A percentile compares a stretch with the other conserved stretches of the same genome.
Conservation (phyloP, 2,113 vertebrate genomes). For the Camelus bactrianus region DNA sequence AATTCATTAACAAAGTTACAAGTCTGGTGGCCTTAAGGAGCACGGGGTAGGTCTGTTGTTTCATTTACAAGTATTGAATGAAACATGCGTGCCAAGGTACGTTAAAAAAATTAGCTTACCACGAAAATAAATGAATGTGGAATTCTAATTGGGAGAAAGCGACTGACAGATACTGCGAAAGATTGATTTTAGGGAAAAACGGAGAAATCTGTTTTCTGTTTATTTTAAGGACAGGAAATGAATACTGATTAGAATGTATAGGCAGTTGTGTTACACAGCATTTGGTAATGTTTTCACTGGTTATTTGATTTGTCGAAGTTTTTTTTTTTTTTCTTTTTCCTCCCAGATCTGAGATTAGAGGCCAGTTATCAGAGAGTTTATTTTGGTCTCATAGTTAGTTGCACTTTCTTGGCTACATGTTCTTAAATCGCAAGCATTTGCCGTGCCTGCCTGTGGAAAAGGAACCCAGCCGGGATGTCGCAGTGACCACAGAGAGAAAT, state of each 20-base stretch:
- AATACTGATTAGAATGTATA: slow-evolving; percentile 88
- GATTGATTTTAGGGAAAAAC: slow-evolving; percentile 89
- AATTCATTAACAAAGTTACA: slow-evolving; percentile 93
- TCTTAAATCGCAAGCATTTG: slow-evolving; percentile 38
- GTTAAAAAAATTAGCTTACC: slow-evolving; percentile 86
- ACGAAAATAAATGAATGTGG: slow-evolving; percentile 88
- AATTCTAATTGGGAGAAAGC: slow-evolving; percentile 89
- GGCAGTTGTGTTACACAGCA: slow-evolving; percentile 72
- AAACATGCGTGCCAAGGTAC: slow-evolving; percentile 85
- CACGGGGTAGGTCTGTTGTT: slow-evolving; percentile 83
- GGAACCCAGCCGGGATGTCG: background rate
- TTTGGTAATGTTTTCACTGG: slow-evolving; percentile 83
- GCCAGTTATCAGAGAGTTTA: slow-evolving; percentile 70
- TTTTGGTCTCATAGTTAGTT: slow-evolving; percentile 56
- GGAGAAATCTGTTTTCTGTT: slow-evolving; percentile 90
- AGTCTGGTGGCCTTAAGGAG: slow-evolving; percentile 79
- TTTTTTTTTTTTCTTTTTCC: background rate
- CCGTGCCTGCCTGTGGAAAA: slow-evolving; percentile 4
- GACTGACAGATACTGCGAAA: slow-evolving; percentile 87
- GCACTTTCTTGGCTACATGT: slow-evolving; percentile 42
- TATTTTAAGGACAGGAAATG: slow-evolving; percentile 88
- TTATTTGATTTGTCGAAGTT: slow-evolving; percentile 80
- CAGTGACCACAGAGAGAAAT: background rate
- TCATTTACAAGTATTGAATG: slow-evolving; percentile 88
- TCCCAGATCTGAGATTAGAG: slow-evolving; percentile 65